phyloP scores from a whole-genome alignment of 2,888 invertebrate species.

The Lepidochitona cinerea region DNA sequence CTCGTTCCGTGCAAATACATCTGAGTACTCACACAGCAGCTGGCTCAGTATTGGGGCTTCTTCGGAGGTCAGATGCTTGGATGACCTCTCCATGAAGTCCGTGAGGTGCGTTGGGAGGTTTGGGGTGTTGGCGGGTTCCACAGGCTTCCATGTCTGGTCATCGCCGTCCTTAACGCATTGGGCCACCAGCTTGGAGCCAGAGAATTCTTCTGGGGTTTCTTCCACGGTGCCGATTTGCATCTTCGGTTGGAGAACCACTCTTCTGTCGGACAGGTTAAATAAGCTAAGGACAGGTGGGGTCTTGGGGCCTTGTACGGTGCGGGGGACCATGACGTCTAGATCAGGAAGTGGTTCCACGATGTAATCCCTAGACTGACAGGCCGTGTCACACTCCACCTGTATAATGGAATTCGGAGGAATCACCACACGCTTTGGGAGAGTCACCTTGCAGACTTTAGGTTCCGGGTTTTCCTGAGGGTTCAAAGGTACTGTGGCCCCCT shows the following conservation, averaged over 20 bases:
- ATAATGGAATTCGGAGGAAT: constrained; percentile 23
- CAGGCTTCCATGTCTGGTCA: too few relatives aligned
- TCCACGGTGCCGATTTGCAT: constrained; percentile 15
- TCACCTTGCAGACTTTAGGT: constrained; percentile 14
- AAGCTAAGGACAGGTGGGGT: constrained; percentile 12
- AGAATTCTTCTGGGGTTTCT: too few relatives aligned
- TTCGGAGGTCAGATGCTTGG: neutral
- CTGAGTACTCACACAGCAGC: constrained; percentile 10
- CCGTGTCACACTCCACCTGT: constrained; percentile 9
- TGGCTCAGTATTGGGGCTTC: neutral
- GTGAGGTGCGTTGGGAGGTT: too few relatives aligned
- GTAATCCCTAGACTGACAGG: too few relatives aligned
- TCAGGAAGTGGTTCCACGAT: too few relatives aligned
- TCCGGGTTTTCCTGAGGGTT: neutral
- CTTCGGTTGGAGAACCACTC: constrained; percentile 1
- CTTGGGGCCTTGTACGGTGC: constrained; percentile 8
- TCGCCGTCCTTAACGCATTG: too few relatives aligned
- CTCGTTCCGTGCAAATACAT: constrained; percentile 22
- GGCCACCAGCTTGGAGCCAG: too few relatives aligned
- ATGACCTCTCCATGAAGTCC: neutral
- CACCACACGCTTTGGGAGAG: neutral
- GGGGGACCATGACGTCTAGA: constrained; percentile 12
- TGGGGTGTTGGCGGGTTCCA: too few relatives aligned
- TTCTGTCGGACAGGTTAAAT: constrained; percentile 14
- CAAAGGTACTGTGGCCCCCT: neutral